Evolutionary conservation across 2,888 invertebrate genomes (phyloP).

Genomic region (Bedellia somnulentella): DNA sequence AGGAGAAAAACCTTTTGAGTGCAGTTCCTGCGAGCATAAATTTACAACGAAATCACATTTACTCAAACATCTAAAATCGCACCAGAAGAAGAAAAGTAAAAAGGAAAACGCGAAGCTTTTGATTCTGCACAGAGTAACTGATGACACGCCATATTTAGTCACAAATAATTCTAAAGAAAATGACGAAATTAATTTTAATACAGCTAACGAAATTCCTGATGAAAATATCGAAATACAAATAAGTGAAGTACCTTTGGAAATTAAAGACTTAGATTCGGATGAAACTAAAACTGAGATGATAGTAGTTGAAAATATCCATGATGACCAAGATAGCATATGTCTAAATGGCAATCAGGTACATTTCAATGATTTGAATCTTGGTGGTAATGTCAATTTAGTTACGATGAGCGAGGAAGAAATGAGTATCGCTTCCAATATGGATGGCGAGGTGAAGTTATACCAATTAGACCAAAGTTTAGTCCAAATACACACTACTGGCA

Average conservation of each 20-base stretch:
- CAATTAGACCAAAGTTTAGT: conserved; percentile 36
- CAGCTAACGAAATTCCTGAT: too few species aligned
- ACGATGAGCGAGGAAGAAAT: conserved; percentile 26
- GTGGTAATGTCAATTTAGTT: too few species aligned
- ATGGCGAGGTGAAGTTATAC: conserved; percentile 25
- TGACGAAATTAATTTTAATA: too few species aligned
- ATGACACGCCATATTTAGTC: conserved; percentile 1
- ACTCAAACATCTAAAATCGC: conserved; percentile 28
- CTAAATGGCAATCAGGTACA: too few species aligned
- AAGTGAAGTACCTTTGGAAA: too few species aligned
- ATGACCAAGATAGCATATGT: conserved; percentile 6
- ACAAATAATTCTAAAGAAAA: too few species aligned
- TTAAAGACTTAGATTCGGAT: too few species aligned
- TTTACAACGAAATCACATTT: conserved; percentile 33
- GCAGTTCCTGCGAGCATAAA: conserved; percentile 25
- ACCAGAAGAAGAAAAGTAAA: conserved; percentile 13
- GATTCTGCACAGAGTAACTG: background rate
- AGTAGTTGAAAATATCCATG: conserved; percentile 21
- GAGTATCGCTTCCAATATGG: conserved; percentile 21
- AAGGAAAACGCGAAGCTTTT: background rate
- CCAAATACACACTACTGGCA: conserved; percentile 27
- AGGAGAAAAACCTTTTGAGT: conserved; percentile 47
- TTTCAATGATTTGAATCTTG: conserved; percentile 18
- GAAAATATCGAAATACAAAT: too few species aligned
- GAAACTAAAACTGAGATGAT: too few species aligned